A percentile compares a stretch with the other conserved stretches of the same genome.
phyloP scores from a whole-genome alignment of 1,140 invertebrate species.

The Daktulosphaira vitifoliae region DNA sequence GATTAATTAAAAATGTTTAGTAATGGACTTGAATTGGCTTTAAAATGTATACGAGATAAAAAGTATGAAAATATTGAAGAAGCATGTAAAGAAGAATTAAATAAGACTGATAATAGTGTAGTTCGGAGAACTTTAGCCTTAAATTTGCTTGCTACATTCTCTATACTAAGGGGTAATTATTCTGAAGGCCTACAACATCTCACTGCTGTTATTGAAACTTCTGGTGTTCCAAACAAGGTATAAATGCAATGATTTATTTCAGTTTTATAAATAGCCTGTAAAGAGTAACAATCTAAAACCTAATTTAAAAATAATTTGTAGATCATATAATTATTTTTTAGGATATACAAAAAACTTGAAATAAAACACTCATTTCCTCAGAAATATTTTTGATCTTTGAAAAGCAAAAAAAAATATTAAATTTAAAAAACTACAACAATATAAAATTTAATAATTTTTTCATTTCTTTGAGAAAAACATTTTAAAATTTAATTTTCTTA shows the following conservation, averaged over 20 bases:
- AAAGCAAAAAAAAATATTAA: too few species aligned
- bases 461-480: too few species aligned
- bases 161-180: constrained; percentile 63
- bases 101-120: constrained; percentile 47
- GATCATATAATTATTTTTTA: too few species aligned
- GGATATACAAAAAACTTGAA: too few species aligned
- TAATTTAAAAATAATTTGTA: too few species aligned
- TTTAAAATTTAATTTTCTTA: too few species aligned
- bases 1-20: constrained; percentile 33
- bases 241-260: constrained; percentile 24
- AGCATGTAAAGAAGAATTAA: constrained; percentile 72
- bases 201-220: constrained; percentile 51
- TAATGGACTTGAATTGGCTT: constrained; percentile 57
- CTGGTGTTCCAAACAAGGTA: constrained; percentile 49
- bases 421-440: too few species aligned
- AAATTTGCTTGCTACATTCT: constrained; percentile 72
- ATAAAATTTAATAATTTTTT: too few species aligned
- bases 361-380: too few species aligned
- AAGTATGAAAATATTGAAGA: constrained; percentile 69
- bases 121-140: constrained; percentile 55
- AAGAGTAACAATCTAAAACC: too few species aligned
- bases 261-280: too few species aligned
- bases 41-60: constrained; percentile 55
- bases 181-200: constrained; percentile 65
- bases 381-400: too few species aligned